Evolutionary conservation across 2,113 vertebrate genomes (phyloP), one percentile per base, ranked within the genome.

Genomic region (Eolophus roseicapilla): DNA sequence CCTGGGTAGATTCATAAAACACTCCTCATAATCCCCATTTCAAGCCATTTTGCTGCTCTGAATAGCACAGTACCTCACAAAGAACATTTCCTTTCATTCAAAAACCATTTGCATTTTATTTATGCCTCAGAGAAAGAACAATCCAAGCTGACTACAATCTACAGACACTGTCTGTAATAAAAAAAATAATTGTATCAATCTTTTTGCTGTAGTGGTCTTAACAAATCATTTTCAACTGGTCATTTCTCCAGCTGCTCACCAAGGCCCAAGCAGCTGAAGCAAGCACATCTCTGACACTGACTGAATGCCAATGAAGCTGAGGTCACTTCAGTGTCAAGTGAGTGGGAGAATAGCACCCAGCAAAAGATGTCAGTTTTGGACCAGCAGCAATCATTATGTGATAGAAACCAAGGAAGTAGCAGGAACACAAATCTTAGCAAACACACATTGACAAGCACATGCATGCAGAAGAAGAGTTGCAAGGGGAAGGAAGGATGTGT

Each of bases 151-250:
- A 98, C 98, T 98, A 98, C 97, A 98, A 97, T 98, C 98, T 69
- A 27, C 95, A 97, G 98, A 97, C 97, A 95, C 94, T 96, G 96
- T 96, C 96, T 19, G 52, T 98, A 98, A 98, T 98, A 98, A 98
- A 98, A 98, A 98, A 98, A 98, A 98, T 98, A 99, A 98, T 99
- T 98, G 96, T 97, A 97, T 98, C 98, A 98, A 97, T 98, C 98
- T 98, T 98, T 98, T 98, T 97, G 96, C 97, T 98, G 97, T 98
- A 97, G 97, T 96, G 88, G 97, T 97, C 95, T 98, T 98, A 98
- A 98, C 98, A 98, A 98, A 97, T 98, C 98, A 98, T 99, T 98
- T 98, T 97, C 97, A 96, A 92, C 92, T 81, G 97, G 98, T 98
- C 98, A 98, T 97, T 98, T 97, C 97, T 92, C 97, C 98, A 99